Evolutionary conservation across 2,113 vertebrate genomes (phyloP).

Genomic region (Equus przewalskii): DNA sequence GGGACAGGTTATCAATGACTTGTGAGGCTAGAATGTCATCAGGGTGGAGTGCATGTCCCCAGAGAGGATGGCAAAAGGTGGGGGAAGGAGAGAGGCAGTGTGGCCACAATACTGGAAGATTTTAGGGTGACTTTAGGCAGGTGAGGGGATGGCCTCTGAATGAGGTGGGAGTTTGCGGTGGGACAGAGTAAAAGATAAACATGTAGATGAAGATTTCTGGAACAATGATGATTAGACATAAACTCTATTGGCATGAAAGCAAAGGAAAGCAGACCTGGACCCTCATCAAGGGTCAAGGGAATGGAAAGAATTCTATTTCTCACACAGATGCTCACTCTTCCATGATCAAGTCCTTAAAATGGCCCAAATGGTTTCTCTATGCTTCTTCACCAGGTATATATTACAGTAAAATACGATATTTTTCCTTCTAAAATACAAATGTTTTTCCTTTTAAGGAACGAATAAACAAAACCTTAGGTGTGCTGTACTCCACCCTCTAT

Average conservation of each 20-base stretch:
- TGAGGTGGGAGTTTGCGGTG: neutral
- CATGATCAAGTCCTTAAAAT: conserved; percentile 33
- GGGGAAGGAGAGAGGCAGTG: neutral
- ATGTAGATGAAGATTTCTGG: neutral
- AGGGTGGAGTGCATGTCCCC: neutral
- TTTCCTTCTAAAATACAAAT: conserved; percentile 46
- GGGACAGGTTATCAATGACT: neutral
- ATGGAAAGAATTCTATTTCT: conserved; percentile 47
- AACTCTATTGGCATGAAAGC: neutral
- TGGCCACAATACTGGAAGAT: neutral
- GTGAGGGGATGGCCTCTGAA: neutral
- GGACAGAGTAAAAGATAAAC: neutral
- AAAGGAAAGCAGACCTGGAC: neutral
- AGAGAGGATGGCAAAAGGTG: neutral
- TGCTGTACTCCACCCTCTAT: neutral
- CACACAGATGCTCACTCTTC: conserved; percentile 33
- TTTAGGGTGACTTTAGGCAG: neutral
- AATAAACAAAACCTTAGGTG: neutral
- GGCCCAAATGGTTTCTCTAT: conserved; percentile 7
- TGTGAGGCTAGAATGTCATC: neutral
- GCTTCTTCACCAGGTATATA: neutral
- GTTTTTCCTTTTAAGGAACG: conserved; percentile 1
- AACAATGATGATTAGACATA: conserved; percentile 16
- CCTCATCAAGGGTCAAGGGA: neutral
- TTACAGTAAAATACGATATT: conserved; percentile 33